A percentile compares a stretch with the other conserved stretches of the same genome.
Conservation (phyloP, 2,888 invertebrate species). For the Dromius quadrimaculatus region DNA sequence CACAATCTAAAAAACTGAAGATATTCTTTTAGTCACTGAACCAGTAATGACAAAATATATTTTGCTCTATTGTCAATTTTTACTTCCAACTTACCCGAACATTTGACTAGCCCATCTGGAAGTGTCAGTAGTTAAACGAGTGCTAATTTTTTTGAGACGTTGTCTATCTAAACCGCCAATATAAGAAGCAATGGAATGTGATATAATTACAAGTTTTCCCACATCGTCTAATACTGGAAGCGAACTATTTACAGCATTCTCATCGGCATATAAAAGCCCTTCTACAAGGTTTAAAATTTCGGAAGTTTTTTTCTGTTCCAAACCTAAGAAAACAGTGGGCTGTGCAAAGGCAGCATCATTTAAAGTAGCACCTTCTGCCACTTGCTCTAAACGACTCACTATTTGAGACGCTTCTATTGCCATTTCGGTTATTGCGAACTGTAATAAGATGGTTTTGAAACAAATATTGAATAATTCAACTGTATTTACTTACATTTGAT, state of each 20-base stretch:
- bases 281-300: constrained; percentile 74
- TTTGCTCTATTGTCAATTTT: not conserved
- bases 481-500: constrained; percentile 36
- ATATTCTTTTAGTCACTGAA: not conserved
- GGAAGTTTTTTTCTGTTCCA: constrained; percentile 66
- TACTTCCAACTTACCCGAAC: constrained; percentile 74
- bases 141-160: constrained; percentile 83
- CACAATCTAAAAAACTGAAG: constrained; percentile 81
- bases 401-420: constrained; percentile 67
- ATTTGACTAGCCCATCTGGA: constrained; percentile 89
- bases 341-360: constrained; percentile 59
- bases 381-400: constrained; percentile 66
- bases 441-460: constrained; percentile 47
- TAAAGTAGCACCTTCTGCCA: constrained; percentile 62
- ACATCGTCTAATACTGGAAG: constrained; percentile 75
- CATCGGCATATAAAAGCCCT: constrained; percentile 73
- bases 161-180: constrained; percentile 84
- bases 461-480: not conserved
- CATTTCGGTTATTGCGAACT: constrained; percentile 65
- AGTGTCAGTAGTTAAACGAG: constrained; percentile 86
- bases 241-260: constrained; percentile 72
- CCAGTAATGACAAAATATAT: constrained; percentile 21
- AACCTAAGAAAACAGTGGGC: constrained; percentile 64
- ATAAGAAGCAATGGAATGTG: constrained; percentile 90
- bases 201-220: constrained; percentile 77